Base-by-base conservation (phyloP, 2,113 vertebrate species). In the Platysternon megacephalum region DNA sequence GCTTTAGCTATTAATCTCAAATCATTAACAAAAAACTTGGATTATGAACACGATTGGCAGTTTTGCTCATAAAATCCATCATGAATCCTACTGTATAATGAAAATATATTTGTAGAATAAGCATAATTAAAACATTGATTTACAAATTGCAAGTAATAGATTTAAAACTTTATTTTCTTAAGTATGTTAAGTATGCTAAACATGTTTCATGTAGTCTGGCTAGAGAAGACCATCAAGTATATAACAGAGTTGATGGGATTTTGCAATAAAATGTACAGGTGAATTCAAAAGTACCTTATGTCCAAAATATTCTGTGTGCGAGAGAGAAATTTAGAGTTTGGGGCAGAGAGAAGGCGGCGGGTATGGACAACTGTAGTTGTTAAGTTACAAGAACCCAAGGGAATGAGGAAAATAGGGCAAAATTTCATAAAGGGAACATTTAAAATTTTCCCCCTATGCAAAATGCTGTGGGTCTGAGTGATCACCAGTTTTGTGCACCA, bases 381-480 rank as follows among this genome's bases (percentile, higher is more conserved):
- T 91, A 85, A 93, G 83, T 17, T 11, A 22, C 39, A 42, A n/a
- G 61, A 61, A 32, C 28, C 58, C 29, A 61, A 61, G 58, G 29
- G 58, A 65, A 65, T n/a, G 32, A 19, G 32, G 32, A 65, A 35
- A 65, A 65, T 17, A 35, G 32, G 14, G 32, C 32, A 65, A 65
- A 17, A 35, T 65, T 65, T 65, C 65, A 68, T 10, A 68, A 68
- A 68, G 35, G 17, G 8, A 68, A 35, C 29, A 65, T 35, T 65
- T 65, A 17, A 16, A 35, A 17, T 35, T 35, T 61, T 68, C n/a
- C 8, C 24, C 3, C 65, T 5, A 19, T 49, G 42, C 84, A 91
- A n/a, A 90, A 51, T 19, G 0, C 82, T 22, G 52, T 21, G 52
- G 13, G 35, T 91, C 0, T 0, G 1, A 79, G 12, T 13, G 0